Evolutionary conservation across 2,113 vertebrate genomes (phyloP), one percentile per base, ranked within the genome.

Genomic region (Grammomys dolichurus): DNA sequence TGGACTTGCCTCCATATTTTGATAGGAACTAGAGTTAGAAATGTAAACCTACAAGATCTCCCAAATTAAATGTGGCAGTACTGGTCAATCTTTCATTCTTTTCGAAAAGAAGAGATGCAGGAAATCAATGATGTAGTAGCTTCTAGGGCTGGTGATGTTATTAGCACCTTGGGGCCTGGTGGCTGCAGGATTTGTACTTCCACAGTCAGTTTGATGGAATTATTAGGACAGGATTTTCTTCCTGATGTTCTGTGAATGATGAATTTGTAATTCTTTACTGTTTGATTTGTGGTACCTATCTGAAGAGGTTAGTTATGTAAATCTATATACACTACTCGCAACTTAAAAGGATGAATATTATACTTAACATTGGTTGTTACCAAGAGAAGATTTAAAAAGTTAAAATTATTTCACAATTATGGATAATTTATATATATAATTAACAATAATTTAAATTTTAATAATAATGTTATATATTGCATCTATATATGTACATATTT

Each of bases 381-480:
- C 8, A 82, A 89, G 56, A 43, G 60, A 60, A 28, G 13, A 63
- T 84, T 43, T 43, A 43, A 28, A 43, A 16, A 31, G 36, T 60
- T 63, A 17, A 85, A 76, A 75, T 54, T 86, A 95, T 89, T 94
- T 92, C 51, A 63, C 60, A 80, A 70, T 73, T 87, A 89, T 87
- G 48, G 31, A 8, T 2, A 95, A 82, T 65, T 5, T 8, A 31
- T 20, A 73, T 40, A 13, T 26, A 65, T 22, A 58, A 84, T 65
- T 95, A 78, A 58, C 17, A 85, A 60, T n/a, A 72, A 16, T 56
- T 58, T 65, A 12, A 60, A 77, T 33, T 19, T 24, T 54, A 40
- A 73, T 88, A 63, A 4, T 60, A 36, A 36, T 70, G 40, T 2
- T 67, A 51, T 28, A 72, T 43, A 20, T 17, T 75, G 0, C 48